Conservation (phyloP, 2,888 invertebrate species). For the Pseudoips prasinana region DNA sequence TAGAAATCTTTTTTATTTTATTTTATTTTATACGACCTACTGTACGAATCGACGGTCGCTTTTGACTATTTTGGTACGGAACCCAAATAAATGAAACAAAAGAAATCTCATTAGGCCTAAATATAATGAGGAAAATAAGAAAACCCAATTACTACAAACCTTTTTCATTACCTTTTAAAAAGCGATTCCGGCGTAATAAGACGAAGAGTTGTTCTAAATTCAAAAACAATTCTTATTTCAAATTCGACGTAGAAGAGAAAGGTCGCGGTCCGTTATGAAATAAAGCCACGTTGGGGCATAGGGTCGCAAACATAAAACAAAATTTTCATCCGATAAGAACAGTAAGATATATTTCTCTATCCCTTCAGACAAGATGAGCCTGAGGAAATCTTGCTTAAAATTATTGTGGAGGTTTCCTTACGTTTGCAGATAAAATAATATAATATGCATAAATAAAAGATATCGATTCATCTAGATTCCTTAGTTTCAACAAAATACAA, state of each 20-base stretch:
- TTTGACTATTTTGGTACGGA: no score
- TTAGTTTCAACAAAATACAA: no score
- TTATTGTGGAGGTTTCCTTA: slow-evolving; percentile 1
- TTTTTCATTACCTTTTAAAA: slow-evolving; percentile 4
- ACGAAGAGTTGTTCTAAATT: slow-evolving; percentile 24
- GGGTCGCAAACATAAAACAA: slow-evolving; percentile 21
- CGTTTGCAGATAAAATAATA: neutral
- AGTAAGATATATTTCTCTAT: slow-evolving; percentile 11
- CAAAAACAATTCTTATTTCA: slow-evolving; percentile 27
- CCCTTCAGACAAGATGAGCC: slow-evolving; percentile 11
- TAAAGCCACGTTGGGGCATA: slow-evolving; percentile 19
- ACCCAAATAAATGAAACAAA: no score
- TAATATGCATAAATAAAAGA: no score
- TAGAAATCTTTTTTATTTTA: no score
- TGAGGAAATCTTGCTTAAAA: no score
- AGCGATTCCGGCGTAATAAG: slow-evolving; percentile 11
- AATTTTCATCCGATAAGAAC: slow-evolving; percentile 24
- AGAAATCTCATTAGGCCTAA: no score
- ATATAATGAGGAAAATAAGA: no score
- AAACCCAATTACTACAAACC: neutral
- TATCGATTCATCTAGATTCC: no score
- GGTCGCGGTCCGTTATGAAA: slow-evolving; percentile 32
- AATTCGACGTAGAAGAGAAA: slow-evolving; percentile 20
- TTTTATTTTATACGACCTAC: no score
- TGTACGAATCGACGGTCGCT: no score